Evolutionary conservation across 2,113 vertebrate species (phyloP).

Genomic region (Cyphomyrus plagiostoma): DNA sequence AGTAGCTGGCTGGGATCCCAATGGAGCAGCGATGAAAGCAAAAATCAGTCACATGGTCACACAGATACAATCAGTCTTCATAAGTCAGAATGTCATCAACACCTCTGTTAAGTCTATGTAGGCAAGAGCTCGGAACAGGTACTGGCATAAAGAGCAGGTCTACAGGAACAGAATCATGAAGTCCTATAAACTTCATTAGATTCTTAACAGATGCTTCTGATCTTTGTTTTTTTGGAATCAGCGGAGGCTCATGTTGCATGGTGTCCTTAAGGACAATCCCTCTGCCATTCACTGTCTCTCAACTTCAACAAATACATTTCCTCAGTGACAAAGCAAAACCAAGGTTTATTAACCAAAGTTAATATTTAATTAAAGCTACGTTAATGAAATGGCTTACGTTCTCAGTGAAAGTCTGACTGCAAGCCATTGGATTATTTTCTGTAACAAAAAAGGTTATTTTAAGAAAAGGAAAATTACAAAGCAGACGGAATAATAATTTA

Average conservation of each 20-base stretch:
- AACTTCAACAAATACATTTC: not conserved
- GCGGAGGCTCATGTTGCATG: not conserved
- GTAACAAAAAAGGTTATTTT: not conserved
- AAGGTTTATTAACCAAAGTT: not conserved
- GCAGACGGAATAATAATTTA: not conserved
- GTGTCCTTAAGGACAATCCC: not conserved
- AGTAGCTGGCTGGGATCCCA: not conserved
- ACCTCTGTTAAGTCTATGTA: not conserved
- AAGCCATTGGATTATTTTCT: not conserved
- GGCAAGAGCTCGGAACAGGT: not conserved
- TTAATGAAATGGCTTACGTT: not conserved
- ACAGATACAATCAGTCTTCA: not conserved
- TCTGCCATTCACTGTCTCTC: not conserved
- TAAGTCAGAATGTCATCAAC: not conserved
- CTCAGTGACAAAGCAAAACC: not conserved
- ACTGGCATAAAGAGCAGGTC: not conserved
- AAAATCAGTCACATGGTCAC: not conserved
- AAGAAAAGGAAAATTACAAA: not conserved
- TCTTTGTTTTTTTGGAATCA: not conserved
- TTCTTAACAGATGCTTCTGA: not conserved
- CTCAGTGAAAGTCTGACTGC: not conserved
- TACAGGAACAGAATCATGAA: not conserved
- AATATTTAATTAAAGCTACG: not conserved
- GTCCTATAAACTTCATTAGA: not conserved
- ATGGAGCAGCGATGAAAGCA: not conserved